phyloP scores from a whole-genome alignment of 2,113 vertebrate genomes.

The Ictalurus punctatus region DNA sequence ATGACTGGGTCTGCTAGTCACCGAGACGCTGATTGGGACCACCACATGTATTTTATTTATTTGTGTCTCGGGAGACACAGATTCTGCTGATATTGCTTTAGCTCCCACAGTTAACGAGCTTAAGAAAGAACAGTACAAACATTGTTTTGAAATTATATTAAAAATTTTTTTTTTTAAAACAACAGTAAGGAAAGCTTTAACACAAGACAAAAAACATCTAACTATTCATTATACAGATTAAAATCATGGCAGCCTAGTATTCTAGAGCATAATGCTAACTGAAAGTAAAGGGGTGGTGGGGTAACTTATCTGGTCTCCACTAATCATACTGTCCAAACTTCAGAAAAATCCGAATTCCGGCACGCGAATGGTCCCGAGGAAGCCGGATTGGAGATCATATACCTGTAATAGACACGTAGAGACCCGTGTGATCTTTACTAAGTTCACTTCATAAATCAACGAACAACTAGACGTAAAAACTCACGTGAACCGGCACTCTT shows the following conservation, averaged over 20 bases:
- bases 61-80: slow-evolving; percentile 13
- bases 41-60: slow-evolving; percentile 10
- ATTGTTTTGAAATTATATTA: slow-evolving; percentile 43
- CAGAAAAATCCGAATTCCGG: slow-evolving; percentile 82
- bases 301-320: slow-evolving; percentile 82
- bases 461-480: slow-evolving; percentile 75
- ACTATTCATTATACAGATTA: slow-evolving; percentile 54
- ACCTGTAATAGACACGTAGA: slow-evolving; percentile 83
- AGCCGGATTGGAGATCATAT: slow-evolving; percentile 85
- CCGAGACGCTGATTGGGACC: slow-evolving; percentile 22
- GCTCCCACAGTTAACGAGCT: background rate
- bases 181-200: slow-evolving; percentile 49
- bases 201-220: slow-evolving; percentile 61
- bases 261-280: slow-evolving; percentile 67
- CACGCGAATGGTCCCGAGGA: slow-evolving; percentile 81
- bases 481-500: slow-evolving; percentile 82
- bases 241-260: slow-evolving; percentile 60
- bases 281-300: slow-evolving; percentile 75
- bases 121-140: slow-evolving; percentile 42
- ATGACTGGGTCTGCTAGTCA: slow-evolving; percentile 4
- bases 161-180: background rate
- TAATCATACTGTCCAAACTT: slow-evolving; percentile 84
- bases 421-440: slow-evolving; percentile 77
- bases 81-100: background rate
- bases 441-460: slow-evolving; percentile 71